phyloP scores from a whole-genome alignment of 92 coral and sea anemone genomes.

The Zoanthus gigantus region DNA sequence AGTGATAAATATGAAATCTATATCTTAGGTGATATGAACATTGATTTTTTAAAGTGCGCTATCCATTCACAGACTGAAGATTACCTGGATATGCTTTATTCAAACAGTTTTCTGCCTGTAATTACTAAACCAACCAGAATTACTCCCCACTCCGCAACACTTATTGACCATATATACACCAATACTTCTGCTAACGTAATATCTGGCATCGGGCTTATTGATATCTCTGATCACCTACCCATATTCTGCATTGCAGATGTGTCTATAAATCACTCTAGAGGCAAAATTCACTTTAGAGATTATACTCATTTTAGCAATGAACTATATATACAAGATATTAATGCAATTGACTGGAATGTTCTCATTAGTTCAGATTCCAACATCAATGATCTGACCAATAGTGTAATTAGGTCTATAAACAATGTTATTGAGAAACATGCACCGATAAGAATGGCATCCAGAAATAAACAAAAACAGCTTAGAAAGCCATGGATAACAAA shows the following conservation, averaged over 20 bases:
- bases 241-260: slow-evolving; percentile 32
- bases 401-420: not conserved
- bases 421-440: slow-evolving; percentile 1
- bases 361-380: slow-evolving; percentile 3
- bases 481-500: not conserved
- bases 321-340: slow-evolving; percentile 1
- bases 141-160: slow-evolving; percentile 38
- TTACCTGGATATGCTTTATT: slow-evolving; percentile 55
- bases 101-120: slow-evolving; percentile 30
- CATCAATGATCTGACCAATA: slow-evolving; percentile 6
- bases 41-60: slow-evolving; percentile 36
- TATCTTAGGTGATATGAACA: slow-evolving; percentile 67
- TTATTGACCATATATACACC: slow-evolving; percentile 59
- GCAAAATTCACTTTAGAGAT: slow-evolving; percentile 2
- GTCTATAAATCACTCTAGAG: slow-evolving; percentile 6
- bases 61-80: slow-evolving; percentile 40
- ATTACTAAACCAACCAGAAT: slow-evolving; percentile 54
- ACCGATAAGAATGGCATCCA: not conserved
- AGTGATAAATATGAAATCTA: slow-evolving; percentile 20
- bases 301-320: slow-evolving; percentile 2
- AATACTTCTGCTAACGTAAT: slow-evolving; percentile 24
- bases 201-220: slow-evolving; percentile 40
- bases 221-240: slow-evolving; percentile 58
- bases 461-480: slow-evolving; percentile 4
- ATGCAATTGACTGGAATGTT: slow-evolving; percentile 6